Base-by-base conservation (phyloP, 2,113 vertebrate species). In the Apteryx mantelli region DNA sequence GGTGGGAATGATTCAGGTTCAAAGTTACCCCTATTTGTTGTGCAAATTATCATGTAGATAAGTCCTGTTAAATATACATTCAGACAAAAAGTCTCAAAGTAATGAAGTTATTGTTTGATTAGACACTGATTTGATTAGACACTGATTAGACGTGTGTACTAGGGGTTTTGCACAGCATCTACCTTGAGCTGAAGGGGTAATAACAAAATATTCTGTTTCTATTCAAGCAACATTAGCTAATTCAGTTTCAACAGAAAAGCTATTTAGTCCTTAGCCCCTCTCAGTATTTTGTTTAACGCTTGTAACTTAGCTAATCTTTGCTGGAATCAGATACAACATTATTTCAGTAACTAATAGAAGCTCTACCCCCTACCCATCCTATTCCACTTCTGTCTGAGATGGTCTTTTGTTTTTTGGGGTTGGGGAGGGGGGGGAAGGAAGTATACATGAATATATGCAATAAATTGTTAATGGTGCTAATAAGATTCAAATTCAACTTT, bases 371-470 rank as follows among this genome's bases (percentile, higher is more conserved):
- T 42, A 13, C 28, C 30, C 32, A 53, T n/a, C 7, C 15, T 46
- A 17, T 60, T 55, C 58, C 38, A 63, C 22, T 18, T 46, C 18
- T 26, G 55, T 53, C 10, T 14, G 40, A 48, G 28, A 34, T 30
- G 28, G 19, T 60, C 66, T 79, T 73, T 42, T 48, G 15, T 24
- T 79, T 79, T 66, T 12, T 12, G 53, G 19, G 14, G 2, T 16
- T 16, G 1, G 15, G 5, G 22, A 10, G 15, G 40, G 26, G 30
- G 44, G 44, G 11, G 30, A 32, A 6, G 18, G 32, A 22, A 40
- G 11, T 0, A 0, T 46, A 60, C 28, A 30, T 3, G 11, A 13
- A 48, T 30, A 7, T 38, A 74, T 40, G 24, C 9, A 55, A 17
- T 19, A 11, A 22, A 40, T 18, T 55, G 38, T 32, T 89, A 69